These are phyloP conservation scores for Pristionchus exspectatus DNA, from an alignment of 2,888 invertebrate genomes.

Conservation along the genomic window DNA sequence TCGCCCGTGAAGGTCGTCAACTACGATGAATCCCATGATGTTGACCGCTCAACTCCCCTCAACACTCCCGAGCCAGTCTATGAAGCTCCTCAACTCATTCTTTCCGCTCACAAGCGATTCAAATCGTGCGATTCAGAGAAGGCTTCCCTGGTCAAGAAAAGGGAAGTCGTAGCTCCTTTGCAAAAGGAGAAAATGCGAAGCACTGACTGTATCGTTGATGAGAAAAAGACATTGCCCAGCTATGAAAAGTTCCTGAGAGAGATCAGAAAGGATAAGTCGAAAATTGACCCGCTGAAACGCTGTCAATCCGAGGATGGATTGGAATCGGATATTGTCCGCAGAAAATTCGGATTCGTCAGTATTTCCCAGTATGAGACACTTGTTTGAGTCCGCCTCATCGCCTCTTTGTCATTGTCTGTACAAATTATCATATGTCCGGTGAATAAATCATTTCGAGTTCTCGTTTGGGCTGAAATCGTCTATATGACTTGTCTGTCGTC, in stretches of 20 bases:
- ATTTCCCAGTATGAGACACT: constrained; percentile 52
- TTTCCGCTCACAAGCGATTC: constrained; percentile 27
- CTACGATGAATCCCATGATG: neutral
- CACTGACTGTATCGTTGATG: neutral
- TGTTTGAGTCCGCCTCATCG: neutral
- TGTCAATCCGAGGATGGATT: constrained; percentile 49
- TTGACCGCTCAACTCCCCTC: neutral
- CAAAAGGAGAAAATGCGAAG: neutral
- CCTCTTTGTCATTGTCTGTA: constrained; percentile 39
- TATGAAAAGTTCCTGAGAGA: constrained; percentile 34
- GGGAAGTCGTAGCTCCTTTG: neutral
- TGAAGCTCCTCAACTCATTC: constrained; percentile 5
- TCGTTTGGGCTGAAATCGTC: neutral
- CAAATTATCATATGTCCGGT: neutral
- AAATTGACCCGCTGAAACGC: constrained; percentile 28
- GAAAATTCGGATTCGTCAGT: constrained; percentile 45
- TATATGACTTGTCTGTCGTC: too few species aligned
- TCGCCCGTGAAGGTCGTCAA: neutral
- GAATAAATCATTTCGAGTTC: neutral
- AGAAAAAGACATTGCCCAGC: neutral
- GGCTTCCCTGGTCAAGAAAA: neutral
- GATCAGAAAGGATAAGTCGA: neutral
- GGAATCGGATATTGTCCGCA: neutral
- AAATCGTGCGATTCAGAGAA: constrained; percentile 45
- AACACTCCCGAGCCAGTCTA: neutral